A percentile compares a stretch with the other conserved stretches of the same genome.
Evolutionary conservation across 2,113 vertebrate genomes (phyloP).

Genomic region (Heloderma charlesbogerti): DNA sequence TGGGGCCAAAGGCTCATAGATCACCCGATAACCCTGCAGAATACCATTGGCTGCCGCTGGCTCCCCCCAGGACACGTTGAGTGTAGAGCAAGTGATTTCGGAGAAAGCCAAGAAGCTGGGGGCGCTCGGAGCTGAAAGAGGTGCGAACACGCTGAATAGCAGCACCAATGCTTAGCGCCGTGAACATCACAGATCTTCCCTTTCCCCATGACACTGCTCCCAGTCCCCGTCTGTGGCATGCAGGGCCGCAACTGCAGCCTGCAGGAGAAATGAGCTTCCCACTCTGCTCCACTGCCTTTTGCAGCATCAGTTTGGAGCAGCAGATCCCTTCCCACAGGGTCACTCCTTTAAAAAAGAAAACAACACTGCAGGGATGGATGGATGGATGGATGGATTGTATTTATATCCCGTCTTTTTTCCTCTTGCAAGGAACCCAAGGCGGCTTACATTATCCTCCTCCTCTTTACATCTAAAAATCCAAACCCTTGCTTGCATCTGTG

Average conservation of each 20-base stretch:
- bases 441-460: too few species aligned
- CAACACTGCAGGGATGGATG: fast-evolving
- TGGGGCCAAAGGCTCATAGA: constrained; percentile 90
- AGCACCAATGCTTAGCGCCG: background rate
- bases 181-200: constrained; percentile 11
- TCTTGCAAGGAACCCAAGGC: too few species aligned
- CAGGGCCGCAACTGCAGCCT: background rate
- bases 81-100: constrained; percentile 90
- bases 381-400: too few species aligned
- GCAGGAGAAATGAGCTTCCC: background rate
- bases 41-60: constrained; percentile 89
- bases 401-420: too few species aligned
- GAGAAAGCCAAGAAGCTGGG: constrained; percentile 91
- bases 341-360: background rate
- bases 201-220: background rate
- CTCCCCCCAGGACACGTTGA: constrained; percentile 93
- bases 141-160: constrained; percentile 22
- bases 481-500: fast-evolving
- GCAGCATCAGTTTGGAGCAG: background rate
- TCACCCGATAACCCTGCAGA: constrained; percentile 92
- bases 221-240: background rate
- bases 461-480: fast-evolving
- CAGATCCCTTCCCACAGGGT: background rate
- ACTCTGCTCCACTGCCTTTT: fast-evolving
- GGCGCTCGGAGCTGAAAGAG: constrained; percentile 85